Percentiles rank a stretch among this genome's conserved stretches.
Conservation (phyloP, 2,113 vertebrate genomes). For the Zapornia atra region DNA sequence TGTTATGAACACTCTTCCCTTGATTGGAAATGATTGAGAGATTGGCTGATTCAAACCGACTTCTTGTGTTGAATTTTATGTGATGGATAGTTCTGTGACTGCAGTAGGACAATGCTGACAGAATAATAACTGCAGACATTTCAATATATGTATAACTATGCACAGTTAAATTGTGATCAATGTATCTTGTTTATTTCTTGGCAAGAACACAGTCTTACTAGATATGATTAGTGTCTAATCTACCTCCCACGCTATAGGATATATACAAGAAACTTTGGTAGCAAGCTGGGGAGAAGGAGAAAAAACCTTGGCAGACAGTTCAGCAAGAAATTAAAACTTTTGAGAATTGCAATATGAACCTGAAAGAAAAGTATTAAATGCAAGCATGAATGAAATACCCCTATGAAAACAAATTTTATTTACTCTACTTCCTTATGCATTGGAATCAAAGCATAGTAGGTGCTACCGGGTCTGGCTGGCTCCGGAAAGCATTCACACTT, state of each 20-base stretch:
- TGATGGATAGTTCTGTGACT: conserved; percentile 29
- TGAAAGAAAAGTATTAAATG: not conserved
- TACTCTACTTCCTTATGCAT: not conserved
- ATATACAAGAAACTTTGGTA: not conserved
- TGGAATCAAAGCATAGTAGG: not conserved
- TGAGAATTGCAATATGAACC: not conserved
- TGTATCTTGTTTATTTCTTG: conserved; percentile 20
- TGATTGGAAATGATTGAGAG: conserved; percentile 57
- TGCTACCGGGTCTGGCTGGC: not conserved
- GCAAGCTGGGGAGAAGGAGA: not conserved
- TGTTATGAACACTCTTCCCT: conserved; percentile 32
- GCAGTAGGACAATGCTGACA: conserved; percentile 1
- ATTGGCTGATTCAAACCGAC: conserved; percentile 24
- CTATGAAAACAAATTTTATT: not conserved
- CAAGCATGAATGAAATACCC: not conserved
- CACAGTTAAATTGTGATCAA: not conserved
- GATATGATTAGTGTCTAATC: not conserved
- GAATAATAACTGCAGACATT: conserved; percentile 25
- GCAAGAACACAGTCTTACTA: not conserved
- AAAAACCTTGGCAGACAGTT: not conserved
- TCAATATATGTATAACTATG: not conserved
- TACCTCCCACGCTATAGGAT: not conserved
- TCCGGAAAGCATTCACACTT: not conserved
- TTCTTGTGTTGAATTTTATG: conserved; percentile 40
- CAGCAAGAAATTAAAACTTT: not conserved